These are phyloP conservation scores for Drosophila guanche DNA, from an alignment of 1,140 invertebrate species.

Conservation along the genomic window DNA sequence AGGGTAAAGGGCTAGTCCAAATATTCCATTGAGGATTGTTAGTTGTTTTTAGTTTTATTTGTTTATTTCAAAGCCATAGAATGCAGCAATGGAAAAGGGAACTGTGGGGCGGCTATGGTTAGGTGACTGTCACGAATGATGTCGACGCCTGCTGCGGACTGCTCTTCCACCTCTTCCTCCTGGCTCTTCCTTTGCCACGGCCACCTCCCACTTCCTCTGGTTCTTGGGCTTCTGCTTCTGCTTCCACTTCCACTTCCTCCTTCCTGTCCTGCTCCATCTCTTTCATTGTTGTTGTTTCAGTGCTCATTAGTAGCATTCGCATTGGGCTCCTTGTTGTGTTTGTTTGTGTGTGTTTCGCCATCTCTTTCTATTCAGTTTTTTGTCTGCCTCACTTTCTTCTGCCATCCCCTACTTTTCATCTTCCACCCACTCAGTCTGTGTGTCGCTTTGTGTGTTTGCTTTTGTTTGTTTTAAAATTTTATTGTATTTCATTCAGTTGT, in stretches of 20 bases:
- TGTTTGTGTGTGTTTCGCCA: constrained; percentile 25
- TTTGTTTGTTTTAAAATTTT: constrained; percentile 74
- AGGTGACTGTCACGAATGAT: constrained; percentile 35
- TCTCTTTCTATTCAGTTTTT: too few relatives aligned
- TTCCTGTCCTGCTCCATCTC: constrained; percentile 15
- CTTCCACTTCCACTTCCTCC: not conserved
- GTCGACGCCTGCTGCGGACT: constrained; percentile 24
- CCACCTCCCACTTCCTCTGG: constrained; percentile 1
- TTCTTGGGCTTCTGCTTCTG: constrained; percentile 13
- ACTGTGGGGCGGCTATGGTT: constrained; percentile 8
- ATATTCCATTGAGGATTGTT: constrained; percentile 10
- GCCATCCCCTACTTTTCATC: not conserved
- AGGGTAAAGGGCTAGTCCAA: not conserved
- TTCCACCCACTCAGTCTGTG: not conserved
- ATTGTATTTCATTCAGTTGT: constrained; percentile 67
- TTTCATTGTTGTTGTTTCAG: constrained; percentile 55
- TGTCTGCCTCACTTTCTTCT: too few relatives aligned
- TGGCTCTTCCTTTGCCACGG: too few relatives aligned
- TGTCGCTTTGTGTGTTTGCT: constrained; percentile 52
- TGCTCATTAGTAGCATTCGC: constrained; percentile 71
- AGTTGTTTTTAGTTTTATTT: constrained; percentile 53
- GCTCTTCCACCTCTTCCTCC: not conserved
- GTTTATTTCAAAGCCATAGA: constrained; percentile 50
- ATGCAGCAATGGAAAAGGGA: not conserved
- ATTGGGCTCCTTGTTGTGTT: constrained; percentile 58